A percentile compares a stretch with the other conserved stretches of the same genome.
These are phyloP conservation scores for Papilio xuthus DNA, from an alignment of 1,140 invertebrate species.

Conservation along the genomic window DNA sequence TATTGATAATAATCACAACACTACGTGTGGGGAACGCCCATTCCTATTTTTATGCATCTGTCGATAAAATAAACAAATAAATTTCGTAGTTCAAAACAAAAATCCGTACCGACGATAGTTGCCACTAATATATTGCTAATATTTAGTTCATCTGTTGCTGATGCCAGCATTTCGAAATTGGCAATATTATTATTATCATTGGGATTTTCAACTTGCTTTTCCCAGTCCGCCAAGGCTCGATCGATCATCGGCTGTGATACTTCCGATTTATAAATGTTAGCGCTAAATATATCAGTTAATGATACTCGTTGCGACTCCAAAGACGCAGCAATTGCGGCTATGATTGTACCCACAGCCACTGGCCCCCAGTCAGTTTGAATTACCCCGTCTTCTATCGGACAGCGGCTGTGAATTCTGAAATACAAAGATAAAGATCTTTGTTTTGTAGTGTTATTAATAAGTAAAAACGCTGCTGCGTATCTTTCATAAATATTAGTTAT, in stretches of 20 bases:
- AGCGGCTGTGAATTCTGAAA: conserved; percentile 73
- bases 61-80: background rate
- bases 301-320: conserved; percentile 81
- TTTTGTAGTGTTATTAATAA: background rate
- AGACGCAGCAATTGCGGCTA: conserved; percentile 82
- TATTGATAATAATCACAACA: background rate
- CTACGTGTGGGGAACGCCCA: too few species aligned
- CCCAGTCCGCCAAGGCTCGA: conserved; percentile 68
- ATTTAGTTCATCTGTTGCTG: conserved; percentile 42
- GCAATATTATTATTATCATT: conserved; percentile 47
- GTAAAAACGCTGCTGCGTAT: background rate
- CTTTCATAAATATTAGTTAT: background rate
- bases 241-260: conserved; percentile 63
- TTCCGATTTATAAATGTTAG: conserved; percentile 65
- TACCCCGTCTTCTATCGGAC: conserved; percentile 84
- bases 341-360: conserved; percentile 82
- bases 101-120: conserved; percentile 82
- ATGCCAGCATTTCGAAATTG: conserved; percentile 42
- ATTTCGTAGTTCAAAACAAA: conserved; percentile 20
- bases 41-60: too few species aligned
- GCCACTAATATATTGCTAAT: conserved; percentile 82
- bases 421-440: background rate
- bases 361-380: conserved; percentile 83
- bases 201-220: conserved; percentile 40
- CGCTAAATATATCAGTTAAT: conserved; percentile 66